phyloP scores from a whole-genome alignment of 2,888 invertebrate genomes.

The Herminia tarsipennalis region DNA sequence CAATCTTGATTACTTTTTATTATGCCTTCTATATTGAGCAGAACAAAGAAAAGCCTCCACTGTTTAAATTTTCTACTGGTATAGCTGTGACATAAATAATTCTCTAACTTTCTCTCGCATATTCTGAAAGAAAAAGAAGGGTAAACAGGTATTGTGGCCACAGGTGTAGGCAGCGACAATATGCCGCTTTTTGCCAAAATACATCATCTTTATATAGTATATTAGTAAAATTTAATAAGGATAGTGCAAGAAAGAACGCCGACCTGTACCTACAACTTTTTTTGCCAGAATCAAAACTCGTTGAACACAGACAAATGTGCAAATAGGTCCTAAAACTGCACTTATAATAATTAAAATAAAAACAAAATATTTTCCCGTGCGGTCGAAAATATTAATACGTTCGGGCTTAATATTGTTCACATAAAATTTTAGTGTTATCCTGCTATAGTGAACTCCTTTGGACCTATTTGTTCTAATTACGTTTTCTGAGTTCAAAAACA shows the following conservation, averaged over 20 bases:
- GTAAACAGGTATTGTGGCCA: constrained; percentile 5
- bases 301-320: too few species aligned
- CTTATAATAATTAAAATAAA: too few species aligned
- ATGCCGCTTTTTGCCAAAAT: constrained; percentile 21
- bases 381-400: too few species aligned
- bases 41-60: constrained; percentile 11
- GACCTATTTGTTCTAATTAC: too few species aligned
- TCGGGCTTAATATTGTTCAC: too few species aligned
- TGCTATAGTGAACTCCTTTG: too few species aligned
- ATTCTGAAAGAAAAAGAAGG: constrained; percentile 3
- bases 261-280: too few species aligned
- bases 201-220: constrained; percentile 7
- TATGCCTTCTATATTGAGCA: background rate
- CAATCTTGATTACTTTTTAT: background rate
- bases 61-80: constrained; percentile 17
- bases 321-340: too few species aligned
- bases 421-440: too few species aligned
- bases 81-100: constrained; percentile 24
- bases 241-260: constrained; percentile 20
- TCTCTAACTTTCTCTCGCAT: background rate
- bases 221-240: constrained; percentile 7
- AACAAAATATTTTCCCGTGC: too few species aligned
- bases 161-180: constrained; percentile 29
- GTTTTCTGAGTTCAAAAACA: too few species aligned
- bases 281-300: too few species aligned